These are phyloP conservation scores for Trachelus stipa DNA, from an alignment of 2,888 invertebrate species.

Conservation along the genomic window DNA sequence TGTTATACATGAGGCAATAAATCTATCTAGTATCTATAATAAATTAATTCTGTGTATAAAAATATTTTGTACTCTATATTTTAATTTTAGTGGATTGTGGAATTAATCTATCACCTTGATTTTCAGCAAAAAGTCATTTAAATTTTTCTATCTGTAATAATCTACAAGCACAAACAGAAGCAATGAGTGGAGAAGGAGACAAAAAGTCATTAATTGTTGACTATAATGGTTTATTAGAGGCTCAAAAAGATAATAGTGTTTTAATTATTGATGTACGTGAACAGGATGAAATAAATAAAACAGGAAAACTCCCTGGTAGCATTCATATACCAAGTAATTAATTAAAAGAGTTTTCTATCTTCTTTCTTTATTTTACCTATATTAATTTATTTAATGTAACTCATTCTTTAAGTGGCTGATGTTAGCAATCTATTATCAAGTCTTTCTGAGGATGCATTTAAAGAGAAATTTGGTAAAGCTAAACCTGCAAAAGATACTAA, in stretches of 20 bases:
- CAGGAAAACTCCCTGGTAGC: slow-evolving; percentile 79
- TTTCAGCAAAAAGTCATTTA: slow-evolving; percentile 11
- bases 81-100: not conserved
- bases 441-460: slow-evolving; percentile 70
- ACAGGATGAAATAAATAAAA: slow-evolving; percentile 76
- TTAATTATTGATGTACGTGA: slow-evolving; percentile 83
- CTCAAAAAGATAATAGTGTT: slow-evolving; percentile 67
- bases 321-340: slow-evolving; percentile 81
- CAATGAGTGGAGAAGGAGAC: slow-evolving; percentile 38
- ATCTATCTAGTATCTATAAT: not conserved
- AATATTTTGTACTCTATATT: not conserved
- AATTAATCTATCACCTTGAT: not conserved
- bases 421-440: slow-evolving; percentile 66
- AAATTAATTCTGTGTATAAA: not conserved
- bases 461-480: slow-evolving; percentile 69
- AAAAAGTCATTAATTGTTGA: slow-evolving; percentile 32
- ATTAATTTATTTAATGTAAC: slow-evolving; percentile 5
- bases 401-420: slow-evolving; percentile 67
- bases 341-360: slow-evolving; percentile 11
- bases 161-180: slow-evolving; percentile 11
- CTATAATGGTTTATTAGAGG: slow-evolving; percentile 58
- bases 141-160: slow-evolving; percentile 10
- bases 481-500: slow-evolving; percentile 73
- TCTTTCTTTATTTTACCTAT: slow-evolving; percentile 4
- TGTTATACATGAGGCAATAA: not conserved